Evolutionary conservation across 2,113 vertebrate species (phyloP).

Genomic region (Plecturocebus donacophilus): DNA sequence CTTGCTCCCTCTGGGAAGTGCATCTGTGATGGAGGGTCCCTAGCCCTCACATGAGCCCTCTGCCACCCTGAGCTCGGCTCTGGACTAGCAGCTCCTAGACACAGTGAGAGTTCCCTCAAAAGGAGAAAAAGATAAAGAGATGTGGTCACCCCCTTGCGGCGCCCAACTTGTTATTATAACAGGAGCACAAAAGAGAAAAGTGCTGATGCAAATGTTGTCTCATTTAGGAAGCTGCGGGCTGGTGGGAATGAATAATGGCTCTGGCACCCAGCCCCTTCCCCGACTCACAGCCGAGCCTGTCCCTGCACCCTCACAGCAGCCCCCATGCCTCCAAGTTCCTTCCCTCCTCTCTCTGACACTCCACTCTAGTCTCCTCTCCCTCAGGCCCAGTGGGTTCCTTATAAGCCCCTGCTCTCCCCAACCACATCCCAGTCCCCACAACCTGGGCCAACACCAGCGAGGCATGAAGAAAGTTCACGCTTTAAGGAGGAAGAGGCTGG

Average conservation of each 20-base stretch:
- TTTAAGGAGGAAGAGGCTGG: neutral
- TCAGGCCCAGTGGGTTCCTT: neutral
- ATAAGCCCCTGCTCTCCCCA: neutral
- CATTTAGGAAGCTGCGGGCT: neutral
- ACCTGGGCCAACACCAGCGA: neutral
- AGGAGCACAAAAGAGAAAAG: neutral
- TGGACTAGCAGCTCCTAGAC: neutral
- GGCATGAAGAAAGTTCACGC: neutral
- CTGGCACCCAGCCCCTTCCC: neutral
- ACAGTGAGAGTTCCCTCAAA: neutral
- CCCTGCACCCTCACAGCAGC: neutral
- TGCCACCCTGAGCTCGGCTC: neutral
- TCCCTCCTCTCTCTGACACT: neutral
- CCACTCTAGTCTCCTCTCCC: neutral
- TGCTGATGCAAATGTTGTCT: constrained; percentile 19
- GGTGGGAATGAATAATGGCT: neutral
- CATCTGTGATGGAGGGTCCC: neutral
- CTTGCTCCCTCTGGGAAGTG: neutral
- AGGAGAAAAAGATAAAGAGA: constrained; percentile 25
- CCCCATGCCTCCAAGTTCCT: neutral
- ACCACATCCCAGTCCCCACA: neutral
- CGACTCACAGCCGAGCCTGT: neutral
- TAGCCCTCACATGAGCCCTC: neutral
- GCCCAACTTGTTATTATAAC: constrained; percentile 12
- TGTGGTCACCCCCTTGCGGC: neutral